Conservation (phyloP, 2,113 vertebrate species). For the Pseudopodoces humilis region DNA sequence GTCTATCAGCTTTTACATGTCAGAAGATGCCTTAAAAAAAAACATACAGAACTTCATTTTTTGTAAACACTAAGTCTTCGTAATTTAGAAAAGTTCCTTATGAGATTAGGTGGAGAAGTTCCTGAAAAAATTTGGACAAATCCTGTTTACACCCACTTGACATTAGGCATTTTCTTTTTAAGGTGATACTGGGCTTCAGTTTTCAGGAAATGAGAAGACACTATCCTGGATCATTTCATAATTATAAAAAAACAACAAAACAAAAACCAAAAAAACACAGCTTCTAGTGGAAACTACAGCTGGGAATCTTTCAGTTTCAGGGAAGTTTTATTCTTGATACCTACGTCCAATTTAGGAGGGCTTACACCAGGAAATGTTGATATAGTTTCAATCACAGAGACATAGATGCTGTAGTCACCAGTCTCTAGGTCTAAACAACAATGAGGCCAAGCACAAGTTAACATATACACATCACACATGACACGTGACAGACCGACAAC, state of each 20-base stretch:
- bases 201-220: background rate
- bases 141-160: background rate
- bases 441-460: background rate
- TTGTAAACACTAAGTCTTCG: background rate
- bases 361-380: background rate
- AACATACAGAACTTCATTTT: background rate
- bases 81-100: background rate
- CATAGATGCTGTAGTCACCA: accelerated
- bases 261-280: background rate
- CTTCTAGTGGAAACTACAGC: background rate
- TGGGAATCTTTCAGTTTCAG: background rate
- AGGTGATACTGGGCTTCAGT: background rate
- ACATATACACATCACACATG: background rate
- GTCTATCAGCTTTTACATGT: background rate
- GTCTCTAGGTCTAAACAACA: background rate
- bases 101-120: background rate
- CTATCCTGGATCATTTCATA: no score
- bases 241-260: background rate
- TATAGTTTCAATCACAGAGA: background rate
- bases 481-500: background rate
- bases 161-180: background rate
- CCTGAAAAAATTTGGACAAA: background rate
- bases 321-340: background rate
- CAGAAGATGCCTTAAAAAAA: background rate
- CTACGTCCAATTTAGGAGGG: background rate